These are phyloP conservation scores for Dorcus parallelipipedus DNA, from an alignment of 2,888 invertebrate genomes.

Conservation along the genomic window DNA sequence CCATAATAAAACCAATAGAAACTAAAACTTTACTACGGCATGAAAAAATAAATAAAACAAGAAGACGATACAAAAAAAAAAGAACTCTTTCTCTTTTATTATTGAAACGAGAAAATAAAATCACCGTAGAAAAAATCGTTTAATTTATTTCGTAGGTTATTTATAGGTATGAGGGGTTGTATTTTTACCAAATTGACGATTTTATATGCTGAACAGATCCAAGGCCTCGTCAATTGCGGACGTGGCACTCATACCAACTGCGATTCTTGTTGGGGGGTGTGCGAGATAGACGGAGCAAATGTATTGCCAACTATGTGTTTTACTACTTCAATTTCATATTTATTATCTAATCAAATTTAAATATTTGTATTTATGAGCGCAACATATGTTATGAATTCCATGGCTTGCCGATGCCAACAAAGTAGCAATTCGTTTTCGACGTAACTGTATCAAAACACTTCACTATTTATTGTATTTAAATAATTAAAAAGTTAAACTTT, in stretches of 20 bases:
- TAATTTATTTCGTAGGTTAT: constrained; percentile 9
- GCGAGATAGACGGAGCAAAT: not conserved
- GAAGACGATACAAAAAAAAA: not conserved
- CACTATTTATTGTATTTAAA: no score
- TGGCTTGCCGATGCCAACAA: no score
- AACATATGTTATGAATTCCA: no score
- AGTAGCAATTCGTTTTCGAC: no score
- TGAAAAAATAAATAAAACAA: not conserved
- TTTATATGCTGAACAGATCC: constrained; percentile 8
- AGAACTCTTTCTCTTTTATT: not conserved
- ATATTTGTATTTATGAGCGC: not conserved
- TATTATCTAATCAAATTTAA: not conserved
- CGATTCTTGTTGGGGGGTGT: not conserved
- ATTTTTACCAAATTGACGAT: constrained; percentile 8
- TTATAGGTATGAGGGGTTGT: constrained; percentile 3
- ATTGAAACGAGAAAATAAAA: no score
- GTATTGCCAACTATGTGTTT: not conserved
- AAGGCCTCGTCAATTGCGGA: constrained; percentile 6
- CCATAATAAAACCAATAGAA: constrained; percentile 29
- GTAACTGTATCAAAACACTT: no score
- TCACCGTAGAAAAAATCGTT: not conserved
- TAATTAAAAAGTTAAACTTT: no score
- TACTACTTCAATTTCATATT: not conserved
- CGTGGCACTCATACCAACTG: constrained; percentile 4
- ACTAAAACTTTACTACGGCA: constrained; percentile 18